These are phyloP conservation scores for Muscicapa adusta DNA, from an alignment of 2,113 vertebrate genomes.

Conservation along the genomic window DNA sequence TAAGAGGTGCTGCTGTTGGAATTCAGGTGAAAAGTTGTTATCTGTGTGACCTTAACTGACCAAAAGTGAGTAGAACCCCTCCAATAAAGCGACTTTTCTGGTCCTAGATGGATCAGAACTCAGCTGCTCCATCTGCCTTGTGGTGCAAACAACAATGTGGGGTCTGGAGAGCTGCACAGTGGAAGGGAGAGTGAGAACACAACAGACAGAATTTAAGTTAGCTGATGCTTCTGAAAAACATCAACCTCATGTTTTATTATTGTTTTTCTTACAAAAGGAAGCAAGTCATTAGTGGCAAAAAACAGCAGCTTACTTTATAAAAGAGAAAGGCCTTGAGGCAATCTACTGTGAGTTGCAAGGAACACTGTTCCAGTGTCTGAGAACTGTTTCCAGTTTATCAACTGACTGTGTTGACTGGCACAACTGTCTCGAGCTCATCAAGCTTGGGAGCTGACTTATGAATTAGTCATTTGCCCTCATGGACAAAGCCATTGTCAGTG, in stretches of 20 bases:
- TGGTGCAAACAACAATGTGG: rapidly evolving
- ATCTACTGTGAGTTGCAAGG: neutral
- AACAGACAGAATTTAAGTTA: neutral
- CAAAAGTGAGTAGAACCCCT: neutral
- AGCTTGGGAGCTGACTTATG: neutral
- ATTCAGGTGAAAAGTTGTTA: neutral
- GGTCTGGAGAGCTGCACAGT: neutral
- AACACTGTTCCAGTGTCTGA: neutral
- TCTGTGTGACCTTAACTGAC: neutral
- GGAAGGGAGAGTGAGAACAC: neutral
- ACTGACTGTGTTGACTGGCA: neutral
- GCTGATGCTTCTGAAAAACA: neutral
- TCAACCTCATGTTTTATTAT: neutral
- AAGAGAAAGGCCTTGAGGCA: neutral
- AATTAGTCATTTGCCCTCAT: neutral
- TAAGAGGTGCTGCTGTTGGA: neutral
- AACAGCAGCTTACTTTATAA: neutral
- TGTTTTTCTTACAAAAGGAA: neutral
- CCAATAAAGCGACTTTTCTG: neutral
- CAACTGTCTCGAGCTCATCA: neutral
- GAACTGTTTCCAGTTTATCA: neutral
- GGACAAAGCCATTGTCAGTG: neutral
- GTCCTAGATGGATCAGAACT: neutral
- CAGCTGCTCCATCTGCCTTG: neutral
- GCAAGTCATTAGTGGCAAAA: neutral